Conservation (phyloP, 2,113 vertebrate species). For the Rhinogobius similis region DNA sequence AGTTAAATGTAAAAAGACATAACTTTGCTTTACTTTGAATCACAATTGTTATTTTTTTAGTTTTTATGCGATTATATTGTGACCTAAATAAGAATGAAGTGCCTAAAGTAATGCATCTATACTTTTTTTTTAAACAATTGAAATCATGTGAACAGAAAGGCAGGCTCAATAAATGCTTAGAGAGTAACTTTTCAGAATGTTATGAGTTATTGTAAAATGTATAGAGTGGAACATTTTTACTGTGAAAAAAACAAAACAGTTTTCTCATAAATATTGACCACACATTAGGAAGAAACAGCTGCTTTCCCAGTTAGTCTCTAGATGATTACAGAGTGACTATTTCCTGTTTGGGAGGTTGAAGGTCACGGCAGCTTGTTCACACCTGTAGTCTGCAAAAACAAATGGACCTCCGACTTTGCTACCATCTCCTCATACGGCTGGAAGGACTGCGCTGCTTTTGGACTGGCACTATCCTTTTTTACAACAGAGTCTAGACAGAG, state of each 20-base stretch:
- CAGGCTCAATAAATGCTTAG: no score
- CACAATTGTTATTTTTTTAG: no score
- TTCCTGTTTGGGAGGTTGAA: conserved; percentile 37
- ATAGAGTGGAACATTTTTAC: neutral
- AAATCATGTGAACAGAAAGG: no score
- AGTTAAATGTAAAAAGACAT: no score
- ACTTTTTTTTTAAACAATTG: no score
- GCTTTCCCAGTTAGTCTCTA: conserved; percentile 15
- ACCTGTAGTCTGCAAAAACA: conserved; percentile 44
- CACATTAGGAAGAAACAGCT: conserved; percentile 38
- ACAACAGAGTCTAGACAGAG: conserved; percentile 35
- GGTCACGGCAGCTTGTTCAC: conserved; percentile 40
- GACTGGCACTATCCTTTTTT: conserved; percentile 16
- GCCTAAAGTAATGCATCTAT: no score
- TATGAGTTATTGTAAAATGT: neutral
- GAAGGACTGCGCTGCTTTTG: conserved; percentile 19
- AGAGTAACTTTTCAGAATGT: neutral
- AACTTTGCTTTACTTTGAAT: no score
- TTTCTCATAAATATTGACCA: conserved; percentile 11
- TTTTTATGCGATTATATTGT: no score
- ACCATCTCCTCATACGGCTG: neutral
- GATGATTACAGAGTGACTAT: conserved; percentile 36
- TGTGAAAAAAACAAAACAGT: neutral
- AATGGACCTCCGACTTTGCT: conserved; percentile 27
- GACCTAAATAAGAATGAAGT: no score